Evolutionary conservation across 2,797 vertebrate genomes (phyloP).

Genomic region (Anguilla obscura): DNA sequence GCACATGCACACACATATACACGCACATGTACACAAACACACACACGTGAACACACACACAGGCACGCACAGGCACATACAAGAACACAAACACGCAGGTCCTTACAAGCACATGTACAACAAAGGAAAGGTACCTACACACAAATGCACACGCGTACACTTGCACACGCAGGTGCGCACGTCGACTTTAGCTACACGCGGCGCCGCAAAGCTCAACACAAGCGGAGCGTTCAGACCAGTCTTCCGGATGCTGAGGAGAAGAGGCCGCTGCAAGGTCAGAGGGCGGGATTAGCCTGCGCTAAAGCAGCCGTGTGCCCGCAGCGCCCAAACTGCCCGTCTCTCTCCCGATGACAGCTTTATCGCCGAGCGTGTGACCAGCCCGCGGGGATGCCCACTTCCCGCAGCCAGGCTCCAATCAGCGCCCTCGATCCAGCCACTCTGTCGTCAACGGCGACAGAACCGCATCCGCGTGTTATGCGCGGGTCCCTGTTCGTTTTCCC

Average conservation of each 20-base stretch:
- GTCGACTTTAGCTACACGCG: too few species aligned
- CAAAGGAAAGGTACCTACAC: background rate
- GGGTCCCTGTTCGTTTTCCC: background rate
- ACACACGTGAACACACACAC: background rate
- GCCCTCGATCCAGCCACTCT: background rate
- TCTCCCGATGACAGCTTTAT: background rate
- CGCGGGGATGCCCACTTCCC: background rate
- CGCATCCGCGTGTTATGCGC: background rate
- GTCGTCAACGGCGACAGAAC: background rate
- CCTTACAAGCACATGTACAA: background rate
- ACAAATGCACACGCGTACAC: background rate
- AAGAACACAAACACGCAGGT: background rate
- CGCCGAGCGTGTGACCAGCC: background rate
- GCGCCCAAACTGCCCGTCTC: background rate
- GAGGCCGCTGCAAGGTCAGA: background rate
- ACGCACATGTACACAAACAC: background rate
- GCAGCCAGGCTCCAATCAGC: background rate
- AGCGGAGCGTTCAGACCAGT: background rate
- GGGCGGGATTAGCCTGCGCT: background rate
- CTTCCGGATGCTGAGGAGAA: slow-evolving; percentile 12
- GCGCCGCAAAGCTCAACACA: background rate
- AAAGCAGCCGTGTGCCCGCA: background rate
- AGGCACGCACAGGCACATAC: background rate
- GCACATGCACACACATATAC: background rate
- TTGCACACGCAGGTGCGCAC: background rate